A percentile compares a stretch with the other conserved stretches of the same genome.
phyloP scores from a whole-genome alignment of 2,113 vertebrate species.

The Corapipo altera region DNA sequence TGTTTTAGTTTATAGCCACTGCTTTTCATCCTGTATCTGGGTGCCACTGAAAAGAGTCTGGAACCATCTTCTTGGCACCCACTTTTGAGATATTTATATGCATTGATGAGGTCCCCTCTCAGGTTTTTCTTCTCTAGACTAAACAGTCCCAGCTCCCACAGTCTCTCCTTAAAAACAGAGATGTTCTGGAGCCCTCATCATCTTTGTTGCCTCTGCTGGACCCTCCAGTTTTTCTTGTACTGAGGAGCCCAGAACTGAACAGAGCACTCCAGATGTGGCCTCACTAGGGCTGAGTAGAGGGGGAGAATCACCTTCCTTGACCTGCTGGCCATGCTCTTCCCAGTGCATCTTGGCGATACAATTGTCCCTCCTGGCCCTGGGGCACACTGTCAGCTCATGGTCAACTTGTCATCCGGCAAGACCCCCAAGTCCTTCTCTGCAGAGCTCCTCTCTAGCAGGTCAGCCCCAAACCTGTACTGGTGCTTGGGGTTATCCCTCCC shows the following conservation, averaged over 20 bases:
- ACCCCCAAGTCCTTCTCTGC: background rate
- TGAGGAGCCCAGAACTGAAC: background rate
- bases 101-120: background rate
- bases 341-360: no score
- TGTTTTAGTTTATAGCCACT: background rate
- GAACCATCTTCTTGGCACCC: background rate
- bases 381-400: background rate
- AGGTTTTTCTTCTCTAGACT: background rate
- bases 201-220: background rate
- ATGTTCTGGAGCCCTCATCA: background rate
- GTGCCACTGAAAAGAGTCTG: no score
- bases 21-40: background rate
- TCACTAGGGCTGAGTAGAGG: background rate
- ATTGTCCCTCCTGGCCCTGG: background rate
- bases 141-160: rapidly evolving
- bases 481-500: background rate
- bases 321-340: background rate
- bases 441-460: background rate
- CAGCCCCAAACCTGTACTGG: rapidly evolving
- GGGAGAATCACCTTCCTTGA: background rate
- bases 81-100: background rate
- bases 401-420: background rate
- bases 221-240: background rate
- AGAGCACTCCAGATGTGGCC: background rate
- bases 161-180: background rate